Percentiles rank a stretch among this genome's conserved stretches.
Conservation (phyloP, 2,113 vertebrate species). For the Rutilus rutilus region DNA sequence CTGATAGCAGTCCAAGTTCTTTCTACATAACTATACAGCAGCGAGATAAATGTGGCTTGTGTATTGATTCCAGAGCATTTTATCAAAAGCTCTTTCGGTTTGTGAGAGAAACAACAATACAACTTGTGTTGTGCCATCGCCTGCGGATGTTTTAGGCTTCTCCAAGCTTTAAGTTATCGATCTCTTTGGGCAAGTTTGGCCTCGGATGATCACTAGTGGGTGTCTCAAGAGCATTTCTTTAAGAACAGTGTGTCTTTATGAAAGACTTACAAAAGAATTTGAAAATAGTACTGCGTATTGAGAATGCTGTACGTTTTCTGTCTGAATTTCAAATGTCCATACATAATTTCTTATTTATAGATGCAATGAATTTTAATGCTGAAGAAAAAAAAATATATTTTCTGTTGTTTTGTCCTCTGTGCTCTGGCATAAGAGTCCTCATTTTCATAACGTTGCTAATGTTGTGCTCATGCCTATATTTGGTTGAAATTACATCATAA, state of each 20-base stretch:
- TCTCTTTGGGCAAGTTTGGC: slow-evolving; percentile 25
- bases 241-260: background rate
- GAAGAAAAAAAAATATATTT: no score
- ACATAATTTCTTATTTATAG: background rate
- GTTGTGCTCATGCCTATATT: background rate
- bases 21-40: slow-evolving; percentile 12
- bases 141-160: slow-evolving; percentile 14
- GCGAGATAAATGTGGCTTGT: background rate
- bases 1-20: background rate
- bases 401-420: background rate
- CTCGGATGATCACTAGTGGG: slow-evolving; percentile 7
- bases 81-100: slow-evolving; percentile 20
- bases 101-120: slow-evolving; percentile 12
- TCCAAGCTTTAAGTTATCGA: slow-evolving; percentile 12
- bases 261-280: background rate
- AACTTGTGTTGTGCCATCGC: background rate
- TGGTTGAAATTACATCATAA: background rate
- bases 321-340: background rate
- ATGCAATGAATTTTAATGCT: background rate
- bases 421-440: background rate
- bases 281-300: background rate
- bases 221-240: background rate
- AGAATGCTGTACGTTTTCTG: background rate
- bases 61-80: slow-evolving; percentile 15
- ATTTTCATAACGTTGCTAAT: background rate